Evolutionary conservation across 2,797 vertebrate genomes (phyloP).

Genomic region (Hephaestus fuliginosus): DNA sequence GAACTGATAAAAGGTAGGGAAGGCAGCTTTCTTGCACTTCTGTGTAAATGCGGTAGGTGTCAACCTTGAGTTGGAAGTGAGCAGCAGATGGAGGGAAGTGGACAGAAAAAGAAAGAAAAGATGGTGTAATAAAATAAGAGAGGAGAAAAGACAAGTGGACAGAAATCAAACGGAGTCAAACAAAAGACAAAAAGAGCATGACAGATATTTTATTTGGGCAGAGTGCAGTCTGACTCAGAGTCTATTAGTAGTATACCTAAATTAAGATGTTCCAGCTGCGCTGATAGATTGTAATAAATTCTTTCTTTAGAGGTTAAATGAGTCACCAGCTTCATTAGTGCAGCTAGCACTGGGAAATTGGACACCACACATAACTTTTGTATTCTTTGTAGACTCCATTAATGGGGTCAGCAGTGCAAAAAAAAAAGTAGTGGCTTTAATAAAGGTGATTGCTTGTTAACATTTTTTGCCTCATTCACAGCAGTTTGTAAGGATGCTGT

Average conservation of each 20-base stretch:
- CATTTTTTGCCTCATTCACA: constrained; percentile 36
- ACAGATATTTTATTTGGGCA: constrained; percentile 37
- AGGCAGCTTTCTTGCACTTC: constrained; percentile 29
- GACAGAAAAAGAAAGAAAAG: constrained; percentile 1
- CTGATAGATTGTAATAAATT: constrained; percentile 61
- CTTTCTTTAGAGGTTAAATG: constrained; percentile 68
- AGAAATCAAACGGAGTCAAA: constrained; percentile 40
- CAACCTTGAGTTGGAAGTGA: constrained; percentile 54
- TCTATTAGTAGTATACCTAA: constrained; percentile 50
- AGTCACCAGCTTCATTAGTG: constrained; percentile 70
- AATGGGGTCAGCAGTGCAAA: constrained; percentile 40
- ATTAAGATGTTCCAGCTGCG: constrained; percentile 57
- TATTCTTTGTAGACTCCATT: constrained; percentile 41
- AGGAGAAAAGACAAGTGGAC: constrained; percentile 24
- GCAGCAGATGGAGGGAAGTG: background rate
- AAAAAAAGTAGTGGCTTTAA: constrained; percentile 33
- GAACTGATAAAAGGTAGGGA: background rate
- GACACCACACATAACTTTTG: constrained; percentile 45
- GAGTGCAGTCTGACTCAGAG: constrained; percentile 46
- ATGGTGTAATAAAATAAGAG: constrained; percentile 10
- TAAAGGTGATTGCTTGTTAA: constrained; percentile 47
- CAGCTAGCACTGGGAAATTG: constrained; percentile 45
- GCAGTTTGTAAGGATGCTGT: constrained; percentile 29
- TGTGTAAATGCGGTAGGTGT: constrained; percentile 44
- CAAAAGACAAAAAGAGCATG: constrained; percentile 19